Conservation (phyloP, 2,113 vertebrate genomes). For the Onychorhynchus coronatus region DNA sequence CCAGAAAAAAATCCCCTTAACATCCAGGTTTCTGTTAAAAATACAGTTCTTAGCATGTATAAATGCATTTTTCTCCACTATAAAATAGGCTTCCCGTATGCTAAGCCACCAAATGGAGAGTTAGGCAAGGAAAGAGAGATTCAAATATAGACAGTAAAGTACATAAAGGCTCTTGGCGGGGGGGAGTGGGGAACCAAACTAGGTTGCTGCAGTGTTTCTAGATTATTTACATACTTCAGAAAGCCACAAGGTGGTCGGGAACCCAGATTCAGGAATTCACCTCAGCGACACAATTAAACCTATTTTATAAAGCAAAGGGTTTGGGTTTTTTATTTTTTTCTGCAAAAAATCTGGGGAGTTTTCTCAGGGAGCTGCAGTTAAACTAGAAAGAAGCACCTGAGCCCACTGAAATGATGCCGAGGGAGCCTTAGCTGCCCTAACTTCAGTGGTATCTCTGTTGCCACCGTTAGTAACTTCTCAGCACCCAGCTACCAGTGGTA, state of each 20-base stretch:
- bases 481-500: neutral
- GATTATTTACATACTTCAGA: neutral
- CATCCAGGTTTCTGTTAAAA: neutral
- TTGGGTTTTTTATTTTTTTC: neutral
- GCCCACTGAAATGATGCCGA: neutral
- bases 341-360: neutral
- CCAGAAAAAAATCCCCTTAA: neutral
- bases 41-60: neutral
- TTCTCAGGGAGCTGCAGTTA: neutral
- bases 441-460: neutral
- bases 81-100: slow-evolving; percentile 4
- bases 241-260: neutral
- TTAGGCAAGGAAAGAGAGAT: slow-evolving; percentile 31
- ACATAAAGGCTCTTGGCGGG: neutral
- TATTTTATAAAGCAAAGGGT: neutral
- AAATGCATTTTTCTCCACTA: slow-evolving; percentile 20
- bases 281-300: neutral
- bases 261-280: neutral
- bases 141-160: slow-evolving; percentile 40
- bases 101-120: slow-evolving; percentile 41
- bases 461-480: neutral
- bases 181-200: fast-evolving
- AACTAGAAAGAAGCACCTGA: neutral
- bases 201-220: neutral
- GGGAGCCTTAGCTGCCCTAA: neutral